These are phyloP conservation scores for Xestia sexstrigata DNA, from an alignment of 2,888 invertebrate species.

Conservation along the genomic window DNA sequence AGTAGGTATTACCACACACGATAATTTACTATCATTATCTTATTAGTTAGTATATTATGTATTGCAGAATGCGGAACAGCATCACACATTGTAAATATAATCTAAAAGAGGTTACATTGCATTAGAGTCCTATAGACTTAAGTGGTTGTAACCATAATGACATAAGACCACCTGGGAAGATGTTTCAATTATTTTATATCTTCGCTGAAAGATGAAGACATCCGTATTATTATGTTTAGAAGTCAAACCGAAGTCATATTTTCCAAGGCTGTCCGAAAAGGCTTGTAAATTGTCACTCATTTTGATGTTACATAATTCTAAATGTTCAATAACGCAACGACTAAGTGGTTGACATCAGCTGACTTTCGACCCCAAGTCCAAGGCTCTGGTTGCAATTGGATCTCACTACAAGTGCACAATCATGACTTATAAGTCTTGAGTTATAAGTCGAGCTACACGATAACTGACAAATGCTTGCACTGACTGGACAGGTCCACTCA, in stretches of 20 bases:
- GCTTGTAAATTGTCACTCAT: neutral
- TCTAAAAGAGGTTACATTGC: slow-evolving; percentile 15
- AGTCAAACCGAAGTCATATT: neutral
- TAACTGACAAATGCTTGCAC: too few relatives aligned
- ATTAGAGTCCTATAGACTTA: neutral
- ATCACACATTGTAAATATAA: slow-evolving; percentile 26
- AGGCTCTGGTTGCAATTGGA: neutral
- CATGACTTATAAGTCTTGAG: neutral
- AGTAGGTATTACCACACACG: slow-evolving; percentile 37
- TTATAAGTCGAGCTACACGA: too few relatives aligned
- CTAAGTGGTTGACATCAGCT: neutral
- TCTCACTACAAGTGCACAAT: neutral
- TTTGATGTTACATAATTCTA: neutral
- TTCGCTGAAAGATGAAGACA: neutral
- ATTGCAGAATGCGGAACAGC: slow-evolving; percentile 50
- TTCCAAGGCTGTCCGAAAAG: neutral
- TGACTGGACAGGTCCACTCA: too few relatives aligned
- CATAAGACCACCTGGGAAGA: neutral
- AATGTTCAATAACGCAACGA: neutral
- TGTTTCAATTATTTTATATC: neutral
- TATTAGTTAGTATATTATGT: slow-evolving; percentile 20
- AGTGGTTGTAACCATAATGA: neutral
- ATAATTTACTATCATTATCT: slow-evolving; percentile 44
- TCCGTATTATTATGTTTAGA: neutral
- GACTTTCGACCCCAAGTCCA: slow-evolving; percentile 12